Evolutionary conservation across 1,140 invertebrate species (phyloP).

Genomic region (Conus ventricosus): DNA sequence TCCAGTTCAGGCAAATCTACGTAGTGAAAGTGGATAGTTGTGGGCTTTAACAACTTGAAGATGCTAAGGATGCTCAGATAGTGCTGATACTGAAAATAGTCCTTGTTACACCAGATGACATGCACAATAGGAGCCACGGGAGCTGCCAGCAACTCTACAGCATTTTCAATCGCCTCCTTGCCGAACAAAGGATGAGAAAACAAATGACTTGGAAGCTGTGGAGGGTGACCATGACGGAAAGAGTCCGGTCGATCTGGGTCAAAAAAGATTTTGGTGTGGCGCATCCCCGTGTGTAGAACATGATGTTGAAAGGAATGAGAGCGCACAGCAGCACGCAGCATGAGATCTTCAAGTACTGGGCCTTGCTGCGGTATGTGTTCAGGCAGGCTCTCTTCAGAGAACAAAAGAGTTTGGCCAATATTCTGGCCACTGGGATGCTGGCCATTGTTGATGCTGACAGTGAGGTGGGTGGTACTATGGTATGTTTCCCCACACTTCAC

Average conservation of each 20-base stretch:
- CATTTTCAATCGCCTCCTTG: not conserved
- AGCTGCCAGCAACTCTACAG: conserved; percentile 19
- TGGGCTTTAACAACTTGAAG: conserved; percentile 47
- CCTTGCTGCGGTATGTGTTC: not conserved
- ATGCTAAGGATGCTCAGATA: conserved; percentile 62
- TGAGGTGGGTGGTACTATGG: too few species aligned
- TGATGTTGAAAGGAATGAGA: conserved; percentile 23
- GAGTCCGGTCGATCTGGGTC: conserved; percentile 24
- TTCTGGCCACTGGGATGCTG: not conserved
- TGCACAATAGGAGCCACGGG: conserved; percentile 44
- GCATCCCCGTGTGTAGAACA: conserved; percentile 31
- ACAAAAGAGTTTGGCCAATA: not conserved
- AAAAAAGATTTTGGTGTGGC: conserved; percentile 22
- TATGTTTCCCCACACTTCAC: too few species aligned
- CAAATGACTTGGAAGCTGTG: conserved; percentile 13
- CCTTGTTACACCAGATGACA: conserved; percentile 55
- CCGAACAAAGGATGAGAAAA: not conserved
- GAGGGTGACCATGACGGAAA: conserved; percentile 27
- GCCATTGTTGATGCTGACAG: not conserved
- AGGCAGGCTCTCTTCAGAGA: not conserved
- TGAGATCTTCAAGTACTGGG: not conserved
- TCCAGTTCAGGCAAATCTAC: conserved; percentile 42
- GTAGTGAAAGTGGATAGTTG: conserved; percentile 51
- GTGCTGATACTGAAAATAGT: conserved; percentile 58
- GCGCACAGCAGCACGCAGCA: conserved; percentile 14